These are phyloP conservation scores for Goniozus legneri DNA, from an alignment of 1,140 invertebrate species.

Conservation along the genomic window DNA sequence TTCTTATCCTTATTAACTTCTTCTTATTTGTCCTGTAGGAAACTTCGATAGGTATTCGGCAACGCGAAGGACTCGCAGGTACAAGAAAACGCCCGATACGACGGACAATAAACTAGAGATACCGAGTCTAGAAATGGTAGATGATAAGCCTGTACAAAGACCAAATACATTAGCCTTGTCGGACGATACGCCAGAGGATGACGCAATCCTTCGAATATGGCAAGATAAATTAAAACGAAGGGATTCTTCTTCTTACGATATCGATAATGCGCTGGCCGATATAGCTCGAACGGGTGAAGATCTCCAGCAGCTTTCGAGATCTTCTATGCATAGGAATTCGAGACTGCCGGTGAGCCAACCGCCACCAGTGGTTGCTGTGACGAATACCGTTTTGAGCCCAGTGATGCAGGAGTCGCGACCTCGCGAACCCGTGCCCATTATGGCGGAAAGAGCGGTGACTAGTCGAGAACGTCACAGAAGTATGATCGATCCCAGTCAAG, in stretches of 20 bases:
- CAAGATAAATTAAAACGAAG: constrained; percentile 45
- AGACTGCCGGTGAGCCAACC: constrained; percentile 41
- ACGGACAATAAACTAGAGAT: constrained; percentile 43
- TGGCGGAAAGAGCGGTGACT: constrained; percentile 41
- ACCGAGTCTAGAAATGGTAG: constrained; percentile 53
- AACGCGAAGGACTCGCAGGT: constrained; percentile 74
- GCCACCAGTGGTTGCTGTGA: constrained; percentile 46
- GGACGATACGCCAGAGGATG: constrained; percentile 19
- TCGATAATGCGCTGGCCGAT: constrained; percentile 43
- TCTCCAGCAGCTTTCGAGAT: constrained; percentile 42
- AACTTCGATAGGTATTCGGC: constrained; percentile 83
- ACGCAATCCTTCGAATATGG: constrained; percentile 41
- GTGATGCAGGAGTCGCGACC: constrained; percentile 52
- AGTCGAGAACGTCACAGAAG: constrained; percentile 50
- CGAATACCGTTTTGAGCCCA: constrained; percentile 50
- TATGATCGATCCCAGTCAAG: constrained; percentile 56
- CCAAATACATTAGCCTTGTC: constrained; percentile 37
- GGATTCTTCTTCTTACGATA: constrained; percentile 28
- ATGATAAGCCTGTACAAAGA: constrained; percentile 33
- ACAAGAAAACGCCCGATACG: constrained; percentile 69
- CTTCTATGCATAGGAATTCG: constrained; percentile 28
- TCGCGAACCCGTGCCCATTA: constrained; percentile 34
- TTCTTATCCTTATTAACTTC: constrained; percentile 1
- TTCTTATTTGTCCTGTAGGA: constrained; percentile 44
- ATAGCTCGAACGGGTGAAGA: constrained; percentile 50